phyloP scores from a whole-genome alignment of 2,113 vertebrate species.

The Casuarius casuarius region DNA sequence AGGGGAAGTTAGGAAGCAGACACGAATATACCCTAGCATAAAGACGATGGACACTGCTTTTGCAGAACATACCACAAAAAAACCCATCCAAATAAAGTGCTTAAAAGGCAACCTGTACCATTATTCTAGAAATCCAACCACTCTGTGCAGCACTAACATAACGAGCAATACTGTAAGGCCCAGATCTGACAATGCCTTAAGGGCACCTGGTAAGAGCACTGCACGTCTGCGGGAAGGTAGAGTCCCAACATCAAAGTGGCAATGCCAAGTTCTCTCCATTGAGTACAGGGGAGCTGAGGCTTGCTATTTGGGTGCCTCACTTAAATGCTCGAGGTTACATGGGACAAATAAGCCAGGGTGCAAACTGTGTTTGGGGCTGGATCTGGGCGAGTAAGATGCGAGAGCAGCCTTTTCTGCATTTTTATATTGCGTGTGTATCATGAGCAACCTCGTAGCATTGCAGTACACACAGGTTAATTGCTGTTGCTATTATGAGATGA shows the following conservation, averaged over 20 bases:
- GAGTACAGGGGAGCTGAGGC: not conserved
- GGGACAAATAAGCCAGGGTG: not conserved
- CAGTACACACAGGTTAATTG: not conserved
- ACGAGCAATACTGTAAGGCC: not conserved
- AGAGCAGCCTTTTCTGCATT: not conserved
- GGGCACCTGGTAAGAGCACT: not conserved
- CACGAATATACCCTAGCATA: rapidly evolving
- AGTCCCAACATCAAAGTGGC: rapidly evolving
- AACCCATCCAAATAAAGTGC: rapidly evolving
- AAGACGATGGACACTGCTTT: not conserved
- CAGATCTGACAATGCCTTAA: not conserved
- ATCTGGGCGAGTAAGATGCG: not conserved
- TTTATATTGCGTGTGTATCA: not conserved
- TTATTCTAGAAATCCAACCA: not conserved
- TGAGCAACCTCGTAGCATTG: not conserved
- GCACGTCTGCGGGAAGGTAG: not conserved
- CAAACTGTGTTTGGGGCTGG: not conserved
- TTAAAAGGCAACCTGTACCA: not conserved
- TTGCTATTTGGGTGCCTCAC: not conserved
- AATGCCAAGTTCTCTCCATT: not conserved
- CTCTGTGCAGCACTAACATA: not conserved
- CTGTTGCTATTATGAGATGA: not conserved
- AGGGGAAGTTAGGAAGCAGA: not conserved
- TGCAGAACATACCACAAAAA: not conserved
- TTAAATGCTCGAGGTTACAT: not conserved